Conservation (phyloP, 2,888 invertebrate species). For the Drosophila macrothrix region DNA sequence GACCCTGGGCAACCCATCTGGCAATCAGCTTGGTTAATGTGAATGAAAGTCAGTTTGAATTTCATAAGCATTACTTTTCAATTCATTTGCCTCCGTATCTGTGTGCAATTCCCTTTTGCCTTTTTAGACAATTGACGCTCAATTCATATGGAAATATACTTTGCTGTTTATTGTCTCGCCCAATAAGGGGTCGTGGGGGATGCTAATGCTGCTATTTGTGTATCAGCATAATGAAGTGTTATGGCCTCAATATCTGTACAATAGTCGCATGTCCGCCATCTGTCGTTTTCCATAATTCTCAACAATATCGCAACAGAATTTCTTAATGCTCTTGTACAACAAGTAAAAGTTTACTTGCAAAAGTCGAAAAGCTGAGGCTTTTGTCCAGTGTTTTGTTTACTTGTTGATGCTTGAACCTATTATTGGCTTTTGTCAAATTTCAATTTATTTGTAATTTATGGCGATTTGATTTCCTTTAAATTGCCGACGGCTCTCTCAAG, state of each 20-base stretch:
- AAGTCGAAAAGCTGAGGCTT: slow-evolving; percentile 39
- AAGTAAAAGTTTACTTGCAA: slow-evolving; percentile 27
- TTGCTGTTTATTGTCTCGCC: slow-evolving; percentile 33
- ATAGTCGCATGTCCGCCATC: slow-evolving; percentile 29
- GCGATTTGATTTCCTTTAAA: slow-evolving; percentile 47
- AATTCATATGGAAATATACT: slow-evolving; percentile 72
- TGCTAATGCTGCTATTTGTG: slow-evolving; percentile 19
- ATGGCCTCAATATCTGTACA: slow-evolving; percentile 52
- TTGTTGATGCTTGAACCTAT: slow-evolving; percentile 37
- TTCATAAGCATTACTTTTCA: slow-evolving; percentile 60
- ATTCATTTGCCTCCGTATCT: slow-evolving; percentile 26
- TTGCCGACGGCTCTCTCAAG: slow-evolving; percentile 2
- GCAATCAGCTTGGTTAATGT: slow-evolving; percentile 34
- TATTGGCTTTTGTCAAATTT: slow-evolving; percentile 33
- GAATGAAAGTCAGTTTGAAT: slow-evolving; percentile 65
- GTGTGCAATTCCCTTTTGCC: slow-evolving; percentile 49
- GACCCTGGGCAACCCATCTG: slow-evolving; percentile 18
- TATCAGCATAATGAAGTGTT: slow-evolving; percentile 62
- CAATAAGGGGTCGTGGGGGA: neutral
- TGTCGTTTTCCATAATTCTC: slow-evolving; percentile 35
- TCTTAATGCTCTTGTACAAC: slow-evolving; percentile 21
- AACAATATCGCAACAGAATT: slow-evolving; percentile 35
- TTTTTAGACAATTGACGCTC: slow-evolving; percentile 65
- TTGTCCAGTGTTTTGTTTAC: slow-evolving; percentile 34
- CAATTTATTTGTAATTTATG: slow-evolving; percentile 57